Base-by-base conservation (phyloP, 2,888 invertebrate genomes). In the Psylliodes chrysocephalus region DNA sequence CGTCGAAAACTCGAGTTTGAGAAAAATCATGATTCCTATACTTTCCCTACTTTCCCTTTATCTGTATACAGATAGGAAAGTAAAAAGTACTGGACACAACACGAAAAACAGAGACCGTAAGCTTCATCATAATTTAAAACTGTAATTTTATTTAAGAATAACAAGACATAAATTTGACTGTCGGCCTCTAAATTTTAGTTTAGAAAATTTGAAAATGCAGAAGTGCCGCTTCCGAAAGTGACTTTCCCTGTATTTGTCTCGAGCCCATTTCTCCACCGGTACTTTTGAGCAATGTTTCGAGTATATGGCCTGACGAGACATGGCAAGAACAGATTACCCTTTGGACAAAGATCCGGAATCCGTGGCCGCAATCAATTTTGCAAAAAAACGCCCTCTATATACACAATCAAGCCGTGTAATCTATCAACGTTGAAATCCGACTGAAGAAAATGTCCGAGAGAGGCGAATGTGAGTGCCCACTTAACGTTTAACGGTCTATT, bases 401-500 rank as follows among this genome's bases (percentile, higher is more conserved):
- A 64, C 38, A 62, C 67, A 64, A 62, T 67, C 64, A 59, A 55
- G 44, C 57, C 55, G 30, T 47, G 67, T 59, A 64, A 67, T 67
- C 64, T 56, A 67, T 67, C 67, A 67, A 67, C 61, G 67, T 67
- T 67, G 64, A 55, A 62, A 59, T 35, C 44, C 53, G 46, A 49
- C 35, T 38, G 54, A 67, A 67, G 64, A 62, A 67, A 59, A 62
- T 64, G 53, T 47, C 61, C 42, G 28, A n/a, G 44, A 42, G 38
- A 59, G 63, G 63, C 54, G 19, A 22, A 57, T 53, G 55, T 33
- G 61, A 51, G 44, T 55, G 61, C 38, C 67, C 63, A 67, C 63
- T 67, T 63, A 60, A 63, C 63, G 53, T 63, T 63, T 63, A 59
- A 62, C 59, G 52, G 56, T 46, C 51, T 44, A 55, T 28, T 30